Base-by-base conservation (phyloP, 2,797 vertebrate species). In the Amniataba percoides region DNA sequence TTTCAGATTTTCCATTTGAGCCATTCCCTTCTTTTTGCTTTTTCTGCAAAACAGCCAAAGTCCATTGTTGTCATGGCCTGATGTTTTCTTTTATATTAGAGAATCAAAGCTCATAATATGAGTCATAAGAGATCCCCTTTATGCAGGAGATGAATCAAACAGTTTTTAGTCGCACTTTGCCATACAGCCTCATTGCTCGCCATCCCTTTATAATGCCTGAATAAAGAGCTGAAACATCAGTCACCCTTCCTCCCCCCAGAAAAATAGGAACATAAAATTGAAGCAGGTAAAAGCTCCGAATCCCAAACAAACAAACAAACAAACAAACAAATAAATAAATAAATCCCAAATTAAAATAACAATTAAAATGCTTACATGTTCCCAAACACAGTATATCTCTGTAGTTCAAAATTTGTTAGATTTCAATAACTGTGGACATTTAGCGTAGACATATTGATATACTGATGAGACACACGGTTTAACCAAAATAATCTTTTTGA, bases 51-150 rank as follows among this genome's bases (percentile, higher is more conserved):
- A 42, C 27, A 40, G 8, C 13, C 21, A 19, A 46, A 74, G 58
- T 78, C 58, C 34, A 25, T 73, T 87, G 68, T 72, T 77, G 57
- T 74, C 34, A 25, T 64, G 66, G 56, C 55, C 40, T 71, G 42
- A 71, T 77, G n/a, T 83, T 87, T 74, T 60, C 65, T 86, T 88
- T 81, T 69, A 62, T 70, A 62, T 71, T 43, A 15, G 31, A 74
- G 71, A 81, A 81, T 56, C 57, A 83, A 72, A 85, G 63, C 73
- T 84, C 43, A 65, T 85, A 80, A 72, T 25, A 36, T 71, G 59
- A 87, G 31, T 84, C 71, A 66, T 72, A 70, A 78, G 49, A 84
- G 42, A 81, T 77, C 23, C 40, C 85, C 52, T 86, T 78, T 85
- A 48, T 81, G 79, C 67, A 52, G 49, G 31, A 74, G 46, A 82